Conservation (phyloP, 2,797 vertebrate species). For the Sarcoramphus papa region DNA sequence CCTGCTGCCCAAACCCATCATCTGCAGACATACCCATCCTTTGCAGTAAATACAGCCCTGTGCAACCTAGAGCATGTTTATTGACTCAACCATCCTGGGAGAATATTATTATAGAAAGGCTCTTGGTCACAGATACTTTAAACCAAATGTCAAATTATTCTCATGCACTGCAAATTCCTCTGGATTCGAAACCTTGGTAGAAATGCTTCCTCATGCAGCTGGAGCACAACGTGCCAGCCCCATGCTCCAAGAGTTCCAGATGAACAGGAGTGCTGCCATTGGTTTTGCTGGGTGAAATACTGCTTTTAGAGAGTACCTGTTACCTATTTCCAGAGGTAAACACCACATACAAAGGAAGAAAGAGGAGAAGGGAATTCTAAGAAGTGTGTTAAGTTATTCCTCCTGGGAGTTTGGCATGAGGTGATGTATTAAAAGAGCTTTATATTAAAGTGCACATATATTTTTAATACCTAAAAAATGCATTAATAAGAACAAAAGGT, state of each 20-base stretch:
- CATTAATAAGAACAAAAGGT: conserved; percentile 12
- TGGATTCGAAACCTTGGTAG: not conserved
- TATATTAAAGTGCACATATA: not conserved
- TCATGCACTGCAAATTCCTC: not conserved
- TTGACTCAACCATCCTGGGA: not conserved
- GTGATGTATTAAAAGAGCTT: not conserved
- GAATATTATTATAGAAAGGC: not conserved
- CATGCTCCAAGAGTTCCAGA: not conserved
- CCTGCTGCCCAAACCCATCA: not conserved
- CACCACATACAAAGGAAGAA: not conserved
- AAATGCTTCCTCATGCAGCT: not conserved
- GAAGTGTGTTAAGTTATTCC: not conserved
- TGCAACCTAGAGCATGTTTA: not conserved
- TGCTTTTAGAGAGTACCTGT: not conserved
- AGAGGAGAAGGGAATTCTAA: not conserved
- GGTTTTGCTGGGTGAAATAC: not conserved
- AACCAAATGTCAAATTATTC: not conserved
- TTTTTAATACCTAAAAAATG: conserved; percentile 10
- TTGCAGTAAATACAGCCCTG: not conserved
- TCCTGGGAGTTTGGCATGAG: not conserved
- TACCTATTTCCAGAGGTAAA: not conserved
- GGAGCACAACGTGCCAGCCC: not conserved
- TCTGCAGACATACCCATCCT: not conserved
- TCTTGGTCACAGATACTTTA: not conserved
- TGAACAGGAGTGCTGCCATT: not conserved